Evolutionary conservation across 2,113 vertebrate genomes (phyloP).

Genomic region (Oenanthe melanoleuca): DNA sequence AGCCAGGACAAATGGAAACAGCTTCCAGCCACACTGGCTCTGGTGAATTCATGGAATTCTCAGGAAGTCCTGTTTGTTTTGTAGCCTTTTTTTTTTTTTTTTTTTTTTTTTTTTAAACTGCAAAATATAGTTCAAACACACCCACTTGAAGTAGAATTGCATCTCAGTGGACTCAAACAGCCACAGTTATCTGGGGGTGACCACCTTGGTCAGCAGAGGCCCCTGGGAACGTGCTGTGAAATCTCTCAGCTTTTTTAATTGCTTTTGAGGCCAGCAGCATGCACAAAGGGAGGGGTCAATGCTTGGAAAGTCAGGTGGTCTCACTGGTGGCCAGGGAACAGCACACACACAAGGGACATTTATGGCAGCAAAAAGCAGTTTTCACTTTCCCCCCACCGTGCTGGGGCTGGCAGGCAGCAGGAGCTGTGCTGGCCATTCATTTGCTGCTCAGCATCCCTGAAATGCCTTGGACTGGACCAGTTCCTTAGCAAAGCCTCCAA

Average conservation of each 20-base stretch:
- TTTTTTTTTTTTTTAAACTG: no score
- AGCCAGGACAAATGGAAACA: neutral
- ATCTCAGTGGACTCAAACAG: neutral
- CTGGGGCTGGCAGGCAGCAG: neutral
- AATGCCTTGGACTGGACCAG: neutral
- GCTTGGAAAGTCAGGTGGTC: neutral
- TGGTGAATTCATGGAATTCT: neutral
- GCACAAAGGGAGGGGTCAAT: neutral
- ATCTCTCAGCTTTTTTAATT: neutral
- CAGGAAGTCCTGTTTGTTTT: neutral
- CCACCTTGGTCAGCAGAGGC: neutral
- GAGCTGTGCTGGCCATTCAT: neutral
- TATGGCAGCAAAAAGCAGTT: neutral
- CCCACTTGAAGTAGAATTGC: neutral
- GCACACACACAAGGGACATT: neutral
- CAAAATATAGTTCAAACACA: accelerated
- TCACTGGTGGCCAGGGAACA: neutral
- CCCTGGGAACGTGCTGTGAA: accelerated
- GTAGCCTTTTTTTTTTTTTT: neutral
- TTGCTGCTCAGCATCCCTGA: neutral
- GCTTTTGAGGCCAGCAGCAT: neutral
- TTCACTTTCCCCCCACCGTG: accelerated
- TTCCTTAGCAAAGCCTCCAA: neutral
- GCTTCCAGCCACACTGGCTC: neutral
- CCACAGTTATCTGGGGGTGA: neutral